Conservation (phyloP, 2,113 vertebrate genomes). For the Aleadryas rufinucha region DNA sequence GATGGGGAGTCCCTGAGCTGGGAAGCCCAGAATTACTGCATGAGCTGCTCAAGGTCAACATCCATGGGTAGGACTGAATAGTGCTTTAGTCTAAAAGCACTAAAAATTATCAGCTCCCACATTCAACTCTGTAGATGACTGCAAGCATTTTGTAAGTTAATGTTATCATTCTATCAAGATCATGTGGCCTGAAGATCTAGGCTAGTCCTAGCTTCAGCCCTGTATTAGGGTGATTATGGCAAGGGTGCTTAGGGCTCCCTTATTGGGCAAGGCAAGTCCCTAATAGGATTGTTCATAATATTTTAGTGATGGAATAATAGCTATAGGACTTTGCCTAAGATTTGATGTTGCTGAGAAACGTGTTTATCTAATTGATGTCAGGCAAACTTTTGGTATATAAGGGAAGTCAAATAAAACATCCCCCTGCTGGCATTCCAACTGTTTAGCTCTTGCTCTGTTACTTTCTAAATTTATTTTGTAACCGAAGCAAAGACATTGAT, state of each 20-base stretch:
- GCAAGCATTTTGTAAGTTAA: not conserved
- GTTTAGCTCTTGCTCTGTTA: conserved; percentile 1
- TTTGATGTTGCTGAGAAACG: not conserved
- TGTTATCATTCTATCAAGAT: not conserved
- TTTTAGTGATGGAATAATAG: not conserved
- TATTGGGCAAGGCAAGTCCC: not conserved
- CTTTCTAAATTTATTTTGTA: conserved; percentile 28
- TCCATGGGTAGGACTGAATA: not conserved
- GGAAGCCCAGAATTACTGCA: not conserved
- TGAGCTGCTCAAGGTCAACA: not conserved
- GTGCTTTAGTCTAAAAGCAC: not conserved
- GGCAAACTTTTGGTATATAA: not conserved
- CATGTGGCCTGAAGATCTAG: not conserved
- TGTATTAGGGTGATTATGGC: not conserved
- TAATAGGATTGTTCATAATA: not conserved
- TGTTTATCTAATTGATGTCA: not conserved
- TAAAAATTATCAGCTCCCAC: not conserved
- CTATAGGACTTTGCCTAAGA: not conserved
- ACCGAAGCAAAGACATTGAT: conserved; percentile 35
- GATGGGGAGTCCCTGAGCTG: not conserved
- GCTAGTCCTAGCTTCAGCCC: not conserved
- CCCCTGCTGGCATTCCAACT: not conserved
- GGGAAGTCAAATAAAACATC: not conserved
- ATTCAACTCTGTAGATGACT: not conserved
- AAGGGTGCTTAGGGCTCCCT: not conserved